Base-by-base conservation (phyloP, 2,888 invertebrate species). In the Tridacna crocea region DNA sequence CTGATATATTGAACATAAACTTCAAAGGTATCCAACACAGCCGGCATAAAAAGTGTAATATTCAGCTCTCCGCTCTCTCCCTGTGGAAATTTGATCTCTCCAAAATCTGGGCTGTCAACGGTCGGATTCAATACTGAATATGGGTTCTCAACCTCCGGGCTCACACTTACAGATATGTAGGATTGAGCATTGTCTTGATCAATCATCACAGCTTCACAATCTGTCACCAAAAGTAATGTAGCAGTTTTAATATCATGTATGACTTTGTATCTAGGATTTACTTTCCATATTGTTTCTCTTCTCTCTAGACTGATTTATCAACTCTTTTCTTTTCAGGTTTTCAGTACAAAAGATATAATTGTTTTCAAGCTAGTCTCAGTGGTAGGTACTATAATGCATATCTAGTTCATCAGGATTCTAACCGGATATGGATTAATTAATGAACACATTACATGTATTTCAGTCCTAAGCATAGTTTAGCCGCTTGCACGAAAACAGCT, bases 141-240 rank as follows among this genome's bases (percentile, higher is more conserved):
- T 2, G 72, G 61, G 63, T 78, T 72, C 11, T 72, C 72, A 13
- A 61, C 65, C 19, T 22, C 78, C 36, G 78, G 77, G 1, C 26
- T 47, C 0, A 70, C 51, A 17, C 36, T 51, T 11, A 78, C 22
- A 10, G n/a, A 24, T 10, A 78, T 6, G n/a, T 63, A 78, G 27
- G 26, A 47, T 22, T 36, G 27, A 15, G 61, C 72, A 47, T 78
- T 78, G 65, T 78, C 78, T 55, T 78, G 78, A 48, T 72, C 65
- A n/a, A 78, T 24, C 65, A 55, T 65, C 17, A 24, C 47, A 26
- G 72, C 68, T 10, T 61, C 61, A 63, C 78, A 78, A 48, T 76
- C 76, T 76, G 66, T 22, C 17, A n/a, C 24, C 10, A 60, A 36
- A n/a, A 24, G 8, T 36, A 72, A 47, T 22, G 1, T 15, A 17